Conservation (phyloP, 2,888 invertebrate genomes). For the Syrphus vitripennis region DNA sequence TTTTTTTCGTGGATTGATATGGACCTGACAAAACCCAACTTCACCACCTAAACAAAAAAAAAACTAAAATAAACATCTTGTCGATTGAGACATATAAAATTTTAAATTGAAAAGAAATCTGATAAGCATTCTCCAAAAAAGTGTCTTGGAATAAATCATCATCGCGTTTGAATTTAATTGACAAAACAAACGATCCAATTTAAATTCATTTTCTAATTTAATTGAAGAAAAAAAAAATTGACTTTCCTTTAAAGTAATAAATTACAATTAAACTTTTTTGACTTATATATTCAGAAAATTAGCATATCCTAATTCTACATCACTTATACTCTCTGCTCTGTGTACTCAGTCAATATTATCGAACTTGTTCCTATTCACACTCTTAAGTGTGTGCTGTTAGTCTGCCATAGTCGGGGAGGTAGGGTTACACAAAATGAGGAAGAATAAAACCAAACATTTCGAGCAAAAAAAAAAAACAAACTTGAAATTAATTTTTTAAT, state of each 20-base stretch:
- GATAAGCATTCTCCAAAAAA: not conserved
- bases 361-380: slow-evolving; percentile 20
- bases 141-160: not conserved
- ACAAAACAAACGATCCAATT: slow-evolving; percentile 20
- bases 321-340: not conserved
- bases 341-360: slow-evolving; percentile 2
- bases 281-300: slow-evolving; percentile 17
- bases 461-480: too few species aligned
- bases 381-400: not conserved
- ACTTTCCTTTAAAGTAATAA: slow-evolving; percentile 22
- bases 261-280: slow-evolving; percentile 40
- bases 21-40: not conserved
- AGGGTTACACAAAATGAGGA: not conserved
- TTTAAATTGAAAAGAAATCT: not conserved
- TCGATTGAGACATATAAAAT: slow-evolving; percentile 5
- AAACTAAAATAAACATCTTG: not conserved
- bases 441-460: not conserved
- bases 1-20: not conserved
- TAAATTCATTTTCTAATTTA: slow-evolving; percentile 25
- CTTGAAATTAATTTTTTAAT: too few species aligned
- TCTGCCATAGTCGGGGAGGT: not conserved
- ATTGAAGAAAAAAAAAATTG: slow-evolving; percentile 18
- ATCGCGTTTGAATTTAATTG: not conserved
- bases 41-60: not conserved
- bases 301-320: slow-evolving; percentile 18